A percentile compares a stretch with the other conserved stretches of the same genome.
phyloP scores from a whole-genome alignment of 1,140 invertebrate species.

The Drepana arcuata region DNA sequence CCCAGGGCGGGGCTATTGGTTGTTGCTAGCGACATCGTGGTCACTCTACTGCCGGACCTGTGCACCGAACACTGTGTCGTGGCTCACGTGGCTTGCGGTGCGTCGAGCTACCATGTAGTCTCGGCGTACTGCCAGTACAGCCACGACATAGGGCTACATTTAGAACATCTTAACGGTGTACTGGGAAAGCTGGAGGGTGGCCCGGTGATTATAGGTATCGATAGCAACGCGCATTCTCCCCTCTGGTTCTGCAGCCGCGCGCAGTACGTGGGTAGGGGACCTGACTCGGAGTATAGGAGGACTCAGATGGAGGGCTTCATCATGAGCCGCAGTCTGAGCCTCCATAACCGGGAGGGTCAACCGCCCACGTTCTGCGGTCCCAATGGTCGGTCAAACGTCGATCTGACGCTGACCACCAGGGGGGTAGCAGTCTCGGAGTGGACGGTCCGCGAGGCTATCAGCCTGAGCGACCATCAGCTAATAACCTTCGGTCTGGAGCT shows the following conservation, averaged over 20 bases:
- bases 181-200: neutral
- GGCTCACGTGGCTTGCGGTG: no score
- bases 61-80: no score
- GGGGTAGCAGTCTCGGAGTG: constrained; percentile 6
- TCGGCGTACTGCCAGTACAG: constrained; percentile 16
- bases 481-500: no score
- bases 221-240: constrained; percentile 23
- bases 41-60: constrained; percentile 4
- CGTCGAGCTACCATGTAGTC: constrained; percentile 3
- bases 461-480: constrained; percentile 22
- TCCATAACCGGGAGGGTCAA: constrained; percentile 9
- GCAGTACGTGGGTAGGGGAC: constrained; percentile 10
- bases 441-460: constrained; percentile 11
- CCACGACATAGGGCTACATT: constrained; percentile 5
- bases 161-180: constrained; percentile 3
- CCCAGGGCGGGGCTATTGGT: constrained; percentile 5
- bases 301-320: constrained; percentile 16
- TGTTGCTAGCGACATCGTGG: neutral
- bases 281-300: neutral
- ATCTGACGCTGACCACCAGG: constrained; percentile 13
- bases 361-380: constrained; percentile 15
- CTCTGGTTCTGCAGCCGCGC: constrained; percentile 13
- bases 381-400: constrained; percentile 19
- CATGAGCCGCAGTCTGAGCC: neutral
- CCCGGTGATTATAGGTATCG: constrained; percentile 4